Evolutionary conservation across 2,888 invertebrate genomes (phyloP).

Genomic region (Megastigmus dorsalis): DNA sequence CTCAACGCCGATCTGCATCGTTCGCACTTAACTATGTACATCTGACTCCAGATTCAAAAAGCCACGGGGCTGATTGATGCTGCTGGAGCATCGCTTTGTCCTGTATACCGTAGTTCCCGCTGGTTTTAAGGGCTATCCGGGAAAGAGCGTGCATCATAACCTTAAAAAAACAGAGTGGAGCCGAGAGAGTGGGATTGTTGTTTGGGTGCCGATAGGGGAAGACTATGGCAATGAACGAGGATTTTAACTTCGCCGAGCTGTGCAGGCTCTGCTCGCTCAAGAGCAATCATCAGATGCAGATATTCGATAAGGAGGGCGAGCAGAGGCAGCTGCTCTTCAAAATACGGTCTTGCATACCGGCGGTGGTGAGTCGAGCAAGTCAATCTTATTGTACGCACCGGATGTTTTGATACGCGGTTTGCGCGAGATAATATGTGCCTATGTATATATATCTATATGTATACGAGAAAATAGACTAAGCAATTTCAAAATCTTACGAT

Average conservation of each 20-base stretch:
- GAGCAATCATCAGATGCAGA: constrained; percentile 81
- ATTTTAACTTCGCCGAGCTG: constrained; percentile 83
- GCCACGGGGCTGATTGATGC: constrained; percentile 11
- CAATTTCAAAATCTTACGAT: neutral
- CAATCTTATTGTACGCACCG: constrained; percentile 15
- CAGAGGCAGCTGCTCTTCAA: constrained; percentile 83
- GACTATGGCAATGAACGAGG: constrained; percentile 78
- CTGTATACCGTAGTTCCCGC: neutral
- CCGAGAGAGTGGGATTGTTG: constrained; percentile 1
- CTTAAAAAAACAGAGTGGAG: constrained; percentile 17
- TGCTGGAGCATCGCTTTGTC: neutral
- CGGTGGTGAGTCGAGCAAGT: constrained; percentile 78
- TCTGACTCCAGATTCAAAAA: neutral
- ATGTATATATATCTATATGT: neutral
- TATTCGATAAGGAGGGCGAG: constrained; percentile 84
- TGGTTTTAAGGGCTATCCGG: constrained; percentile 11
- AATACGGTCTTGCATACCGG: constrained; percentile 81
- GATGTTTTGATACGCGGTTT: constrained; percentile 40
- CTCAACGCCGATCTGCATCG: neutral
- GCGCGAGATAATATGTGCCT: neutral
- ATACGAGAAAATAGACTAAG: neutral
- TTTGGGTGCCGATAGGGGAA: neutral
- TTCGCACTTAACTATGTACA: constrained; percentile 3
- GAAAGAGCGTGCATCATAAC: constrained; percentile 43
- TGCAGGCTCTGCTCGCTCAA: constrained; percentile 83